These are phyloP conservation scores for Chrysopa pallens DNA, from an alignment of 1,140 invertebrate genomes.

Conservation along the genomic window DNA sequence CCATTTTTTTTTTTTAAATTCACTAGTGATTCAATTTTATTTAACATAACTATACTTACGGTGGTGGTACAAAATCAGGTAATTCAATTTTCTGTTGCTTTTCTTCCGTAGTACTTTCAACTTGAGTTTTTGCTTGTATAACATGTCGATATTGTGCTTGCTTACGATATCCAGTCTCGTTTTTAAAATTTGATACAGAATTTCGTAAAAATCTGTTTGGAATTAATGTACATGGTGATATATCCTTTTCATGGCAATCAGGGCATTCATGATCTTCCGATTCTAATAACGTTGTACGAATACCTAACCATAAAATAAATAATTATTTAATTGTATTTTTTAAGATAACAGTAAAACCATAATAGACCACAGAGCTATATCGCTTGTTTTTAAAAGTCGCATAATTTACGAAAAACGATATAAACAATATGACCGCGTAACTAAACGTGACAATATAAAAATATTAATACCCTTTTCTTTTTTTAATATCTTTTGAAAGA, in stretches of 20 bases:
- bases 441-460: too few species aligned
- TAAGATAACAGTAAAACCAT: too few species aligned
- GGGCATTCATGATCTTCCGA: slow-evolving; percentile 91
- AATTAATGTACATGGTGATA: slow-evolving; percentile 81
- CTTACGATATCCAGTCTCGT: slow-evolving; percentile 70
- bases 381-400: too few species aligned
- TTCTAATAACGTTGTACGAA: slow-evolving; percentile 70
- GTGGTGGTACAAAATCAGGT: background rate
- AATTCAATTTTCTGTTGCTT: background rate
- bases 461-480: too few species aligned
- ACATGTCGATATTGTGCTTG: slow-evolving; percentile 11
- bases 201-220: slow-evolving; percentile 80
- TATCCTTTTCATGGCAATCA: slow-evolving; percentile 78
- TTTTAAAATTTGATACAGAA: slow-evolving; percentile 74
- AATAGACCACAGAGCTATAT: too few species aligned
- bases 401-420: too few species aligned
- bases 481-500: too few species aligned
- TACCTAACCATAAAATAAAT: slow-evolving; percentile 37
- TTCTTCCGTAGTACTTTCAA: background rate
- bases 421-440: too few species aligned
- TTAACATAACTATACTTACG: slow-evolving; percentile 1
- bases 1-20: too few species aligned
- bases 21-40: background rate
- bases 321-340: background rate
- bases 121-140: background rate